These are phyloP conservation scores for Timandra comae DNA, from an alignment of 2,888 invertebrate species.

Conservation along the genomic window DNA sequence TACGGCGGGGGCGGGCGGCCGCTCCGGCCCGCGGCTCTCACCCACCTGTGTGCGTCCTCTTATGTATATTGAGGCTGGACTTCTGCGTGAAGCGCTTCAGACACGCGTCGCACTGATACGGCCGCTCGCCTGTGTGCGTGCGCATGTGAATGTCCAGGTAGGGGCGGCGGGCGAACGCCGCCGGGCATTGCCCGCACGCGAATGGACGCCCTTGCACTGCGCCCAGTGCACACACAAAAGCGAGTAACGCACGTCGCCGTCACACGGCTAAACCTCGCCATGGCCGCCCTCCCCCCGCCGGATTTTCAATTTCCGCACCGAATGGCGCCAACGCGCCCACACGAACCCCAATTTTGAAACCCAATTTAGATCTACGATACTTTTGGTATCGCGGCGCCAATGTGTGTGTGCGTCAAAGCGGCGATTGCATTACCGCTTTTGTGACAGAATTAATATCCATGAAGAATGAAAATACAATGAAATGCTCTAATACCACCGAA, in stretches of 20 bases:
- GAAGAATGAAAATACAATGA: constrained; percentile 52
- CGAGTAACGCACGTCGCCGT: constrained; percentile 76
- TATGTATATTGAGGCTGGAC: constrained; percentile 88
- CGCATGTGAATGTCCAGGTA: constrained; percentile 74
- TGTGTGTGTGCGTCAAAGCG: constrained; percentile 52
- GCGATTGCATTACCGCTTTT: constrained; percentile 77
- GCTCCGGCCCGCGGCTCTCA: constrained; percentile 69
- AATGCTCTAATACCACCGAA: constrained; percentile 52
- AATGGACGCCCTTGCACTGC: constrained; percentile 70
- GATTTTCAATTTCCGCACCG: constrained; percentile 32
- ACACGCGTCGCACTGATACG: constrained; percentile 83
- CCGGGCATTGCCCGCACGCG: constrained; percentile 69
- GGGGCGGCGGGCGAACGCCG: constrained; percentile 69
- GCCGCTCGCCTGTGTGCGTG: constrained; percentile 78
- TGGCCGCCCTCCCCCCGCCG: constrained; percentile 48
- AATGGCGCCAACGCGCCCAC: constrained; percentile 25
- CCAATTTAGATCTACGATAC: constrained; percentile 49
- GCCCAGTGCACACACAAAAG: constrained; percentile 76
- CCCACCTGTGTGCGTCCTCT: constrained; percentile 84
- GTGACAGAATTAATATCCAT: constrained; percentile 73
- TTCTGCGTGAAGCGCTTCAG: constrained; percentile 88
- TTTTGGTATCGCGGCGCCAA: constrained; percentile 23
- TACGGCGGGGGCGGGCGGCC: constrained; percentile 59
- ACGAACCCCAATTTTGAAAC: constrained; percentile 40
- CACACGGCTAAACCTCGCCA: constrained; percentile 36